Percentiles rank a stretch among this genome's conserved stretches.
Conservation (phyloP, 2,113 vertebrate species). For the Gymnarchus niloticus region DNA sequence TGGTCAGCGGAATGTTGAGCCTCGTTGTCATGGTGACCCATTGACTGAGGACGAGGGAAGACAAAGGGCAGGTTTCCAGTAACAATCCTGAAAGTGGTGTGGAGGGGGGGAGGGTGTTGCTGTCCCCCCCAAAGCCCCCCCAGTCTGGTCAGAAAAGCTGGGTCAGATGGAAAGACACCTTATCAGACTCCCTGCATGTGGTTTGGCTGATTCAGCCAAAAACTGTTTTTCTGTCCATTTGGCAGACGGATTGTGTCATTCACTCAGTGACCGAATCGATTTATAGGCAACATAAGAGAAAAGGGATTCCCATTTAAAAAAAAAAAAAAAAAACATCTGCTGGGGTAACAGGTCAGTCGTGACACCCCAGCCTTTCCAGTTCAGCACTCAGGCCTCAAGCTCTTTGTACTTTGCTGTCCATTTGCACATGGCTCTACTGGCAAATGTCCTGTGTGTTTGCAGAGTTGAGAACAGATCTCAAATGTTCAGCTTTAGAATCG, state of each 20-base stretch:
- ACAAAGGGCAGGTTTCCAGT: conserved; percentile 12
- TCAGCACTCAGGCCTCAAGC: neutral
- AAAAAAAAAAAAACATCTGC: neutral
- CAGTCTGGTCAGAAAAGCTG: neutral
- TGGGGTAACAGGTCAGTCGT: neutral
- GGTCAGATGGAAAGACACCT: neutral
- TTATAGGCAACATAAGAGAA: neutral
- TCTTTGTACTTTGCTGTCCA: neutral
- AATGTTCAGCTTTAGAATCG: too few species aligned
- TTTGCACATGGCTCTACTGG: neutral
- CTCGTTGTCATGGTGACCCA: conserved; percentile 23
- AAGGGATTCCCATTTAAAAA: neutral
- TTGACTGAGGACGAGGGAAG: conserved; percentile 20
- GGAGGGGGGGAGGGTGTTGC: neutral
- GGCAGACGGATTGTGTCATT: neutral
- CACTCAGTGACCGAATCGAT: neutral
- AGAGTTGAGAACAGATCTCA: too few species aligned
- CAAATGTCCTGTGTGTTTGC: neutral
- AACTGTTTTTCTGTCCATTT: neutral
- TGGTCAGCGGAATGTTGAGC: conserved; percentile 27
- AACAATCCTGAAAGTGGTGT: neutral
- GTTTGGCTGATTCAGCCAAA: neutral
- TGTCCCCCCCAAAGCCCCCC: neutral
- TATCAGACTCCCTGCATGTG: neutral
- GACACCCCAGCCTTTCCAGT: neutral